A percentile compares a stretch with the other conserved stretches of the same genome.
Evolutionary conservation across 2,113 vertebrate species (phyloP).

Genomic region (Psephotus haematonotus): DNA sequence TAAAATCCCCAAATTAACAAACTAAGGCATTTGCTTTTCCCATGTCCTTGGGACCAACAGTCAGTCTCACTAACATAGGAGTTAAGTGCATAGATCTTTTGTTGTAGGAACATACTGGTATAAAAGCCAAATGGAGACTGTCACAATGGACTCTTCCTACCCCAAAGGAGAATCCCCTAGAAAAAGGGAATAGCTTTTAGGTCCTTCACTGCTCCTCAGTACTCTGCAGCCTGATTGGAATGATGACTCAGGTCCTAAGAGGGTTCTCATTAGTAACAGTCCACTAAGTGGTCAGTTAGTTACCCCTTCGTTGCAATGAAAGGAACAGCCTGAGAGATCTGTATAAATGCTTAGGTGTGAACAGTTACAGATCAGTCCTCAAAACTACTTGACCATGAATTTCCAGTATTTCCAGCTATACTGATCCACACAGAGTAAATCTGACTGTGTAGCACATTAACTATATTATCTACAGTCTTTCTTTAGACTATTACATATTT

Average conservation of each 20-base stretch:
- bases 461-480: not conserved
- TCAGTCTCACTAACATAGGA: not conserved
- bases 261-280: not conserved
- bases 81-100: not conserved
- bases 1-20: not conserved
- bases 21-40: not conserved
- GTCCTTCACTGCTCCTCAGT: not conserved
- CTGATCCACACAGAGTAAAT: not conserved
- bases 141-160: not conserved
- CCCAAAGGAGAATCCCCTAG: not conserved
- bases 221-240: not conserved
- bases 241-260: not conserved
- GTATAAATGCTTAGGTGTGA: not conserved
- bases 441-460: not conserved
- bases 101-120: not conserved
- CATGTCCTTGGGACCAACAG: not conserved
- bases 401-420: not conserved
- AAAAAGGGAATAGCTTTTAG: not conserved
- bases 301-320: not conserved
- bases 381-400: not conserved
- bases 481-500: not conserved
- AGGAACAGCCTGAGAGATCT: not conserved
- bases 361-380: not conserved
- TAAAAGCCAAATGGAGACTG: not conserved
- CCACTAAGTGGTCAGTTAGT: not conserved